Base-by-base conservation (phyloP, 2,113 vertebrate species). In the Dicentrarchus labrax region DNA sequence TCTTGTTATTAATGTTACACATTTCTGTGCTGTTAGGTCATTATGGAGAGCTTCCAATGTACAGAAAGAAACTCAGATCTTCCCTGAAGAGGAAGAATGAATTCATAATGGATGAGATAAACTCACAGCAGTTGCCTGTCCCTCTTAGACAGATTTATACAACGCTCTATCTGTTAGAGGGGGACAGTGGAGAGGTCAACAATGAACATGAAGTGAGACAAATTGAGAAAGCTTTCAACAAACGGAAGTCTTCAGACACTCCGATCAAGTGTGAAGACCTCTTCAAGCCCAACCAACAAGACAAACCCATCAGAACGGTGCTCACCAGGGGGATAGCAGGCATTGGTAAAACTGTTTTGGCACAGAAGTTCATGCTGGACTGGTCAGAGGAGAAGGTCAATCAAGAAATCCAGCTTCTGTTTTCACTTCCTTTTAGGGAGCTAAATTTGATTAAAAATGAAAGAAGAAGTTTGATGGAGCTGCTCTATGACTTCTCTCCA, bases 121-220 rank as follows among this genome's bases (percentile, higher is more conserved):
- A 30, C 8, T 0, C 56, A 1, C 19, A 62, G 8, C 7, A 17
- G 5, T 38, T 39, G 10, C 67, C 81, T 7, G 51, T 81, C 5
- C 74, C 73, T 57, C 75, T 89, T 9, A 54, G 48, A 13, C 51
- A 89, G 41, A 86, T 83, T 4, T 89, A 86, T 12, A 86, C 83
- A 2, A 21, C 67, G 36, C 38, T 85, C 5, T 74, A 64, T 48
- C 65, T 90, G 53, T 77, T 57, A n/a, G 86, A 86, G 1, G 72
- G 72, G 47, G 79, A 56, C n/a, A 30, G 4, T 51, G 16, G 64
- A 54, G 69, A 54, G 1, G 47, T 80, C 61, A 86, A 78, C 59
- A 54, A 0, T 0, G 71, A 83, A 53, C 76, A 89, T n/a, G 69
- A 89, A 41, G 59, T 89, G 19, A 79, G 64, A 78, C 36, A 61